Evolutionary conservation across 1,140 invertebrate species (phyloP), one percentile per base, ranked within the genome.

Genomic region (Chionoecetes opilio): DNA sequence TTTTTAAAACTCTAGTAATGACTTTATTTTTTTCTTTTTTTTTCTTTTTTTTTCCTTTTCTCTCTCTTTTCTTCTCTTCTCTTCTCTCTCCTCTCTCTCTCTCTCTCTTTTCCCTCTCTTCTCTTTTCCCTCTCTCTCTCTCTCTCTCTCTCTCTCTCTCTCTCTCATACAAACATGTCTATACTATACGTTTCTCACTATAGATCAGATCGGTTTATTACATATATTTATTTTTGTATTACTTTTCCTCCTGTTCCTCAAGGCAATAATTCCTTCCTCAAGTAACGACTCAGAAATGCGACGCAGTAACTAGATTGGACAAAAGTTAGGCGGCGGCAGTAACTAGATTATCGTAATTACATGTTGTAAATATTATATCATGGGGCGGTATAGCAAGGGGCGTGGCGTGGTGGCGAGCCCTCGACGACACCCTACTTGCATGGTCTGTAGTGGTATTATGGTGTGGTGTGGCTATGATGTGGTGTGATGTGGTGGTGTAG

Each of bases 261-360:
- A n/a, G 75, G 31, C 88, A 14, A 34, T 82, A 75, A 75, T 31
- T 53, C 82, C 82, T 34, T 21, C 93, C 93, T 94, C 93, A 94
- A 94, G 93, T 89, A 94, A 84, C 89, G 88, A 91, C 93, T 94
- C 41, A 86, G 93, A 86, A 93, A 94, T 94, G 84, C 93, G 88
- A 94, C 46, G 11, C 82, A n/a, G 82, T 94, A 94, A 94, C 93
- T 94, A 94, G 93, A 94, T 94, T 94, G 93, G 85, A 87, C 85
- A 91, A 94, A 94, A 94, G 93, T 94, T 94, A 94, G 88, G 38
- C 53, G 82, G 88, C 85, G 63, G 38, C 53, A 86, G 88, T 94
- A 94, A 94, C 93, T 82, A 32, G 93, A 85, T 94, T 94, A 94
- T 94, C 53, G 93, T 94, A 94, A 94, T 94, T 94, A 94, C 93